Evolutionary conservation across 2,797 vertebrate genomes (phyloP).

Genomic region (Muscicapa comitata): DNA sequence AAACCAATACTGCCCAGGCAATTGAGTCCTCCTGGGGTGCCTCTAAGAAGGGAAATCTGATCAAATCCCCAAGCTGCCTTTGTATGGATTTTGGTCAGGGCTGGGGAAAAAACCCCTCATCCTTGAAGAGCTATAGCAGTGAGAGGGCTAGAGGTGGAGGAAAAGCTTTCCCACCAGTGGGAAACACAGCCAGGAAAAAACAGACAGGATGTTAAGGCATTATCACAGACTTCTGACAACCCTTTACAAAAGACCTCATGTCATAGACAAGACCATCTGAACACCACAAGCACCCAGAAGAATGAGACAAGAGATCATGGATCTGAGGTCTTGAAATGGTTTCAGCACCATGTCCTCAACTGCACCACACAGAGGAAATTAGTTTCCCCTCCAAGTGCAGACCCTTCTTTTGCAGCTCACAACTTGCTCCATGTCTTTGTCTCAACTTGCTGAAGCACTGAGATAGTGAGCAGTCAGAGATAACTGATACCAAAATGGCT

Average conservation of each 20-base stretch:
- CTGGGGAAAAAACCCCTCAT: neutral
- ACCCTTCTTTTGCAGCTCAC: neutral
- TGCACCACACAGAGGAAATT: rapidly evolving
- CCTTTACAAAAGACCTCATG: neutral
- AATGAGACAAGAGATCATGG: neutral
- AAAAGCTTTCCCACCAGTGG: neutral
- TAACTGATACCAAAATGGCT: neutral
- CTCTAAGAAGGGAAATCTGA: neutral
- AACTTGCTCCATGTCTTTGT: neutral
- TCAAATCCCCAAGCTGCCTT: neutral
- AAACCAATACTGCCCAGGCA: neutral
- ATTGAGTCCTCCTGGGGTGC: neutral
- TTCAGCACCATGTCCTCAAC: neutral
- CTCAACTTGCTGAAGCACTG: neutral
- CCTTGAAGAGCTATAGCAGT: neutral
- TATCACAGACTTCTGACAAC: neutral
- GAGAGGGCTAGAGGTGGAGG: neutral
- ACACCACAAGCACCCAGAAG: neutral
- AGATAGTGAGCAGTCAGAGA: neutral
- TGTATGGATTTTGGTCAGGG: neutral
- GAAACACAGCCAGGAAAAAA: neutral
- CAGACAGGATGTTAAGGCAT: neutral
- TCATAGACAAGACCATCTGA: neutral
- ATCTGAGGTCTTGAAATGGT: neutral
- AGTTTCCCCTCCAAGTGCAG: neutral